Evolutionary conservation across 92 coral and sea anemone genomes (phyloP), one percentile per base, ranked within the genome.

Genomic region (Scolanthus callimorphus): DNA sequence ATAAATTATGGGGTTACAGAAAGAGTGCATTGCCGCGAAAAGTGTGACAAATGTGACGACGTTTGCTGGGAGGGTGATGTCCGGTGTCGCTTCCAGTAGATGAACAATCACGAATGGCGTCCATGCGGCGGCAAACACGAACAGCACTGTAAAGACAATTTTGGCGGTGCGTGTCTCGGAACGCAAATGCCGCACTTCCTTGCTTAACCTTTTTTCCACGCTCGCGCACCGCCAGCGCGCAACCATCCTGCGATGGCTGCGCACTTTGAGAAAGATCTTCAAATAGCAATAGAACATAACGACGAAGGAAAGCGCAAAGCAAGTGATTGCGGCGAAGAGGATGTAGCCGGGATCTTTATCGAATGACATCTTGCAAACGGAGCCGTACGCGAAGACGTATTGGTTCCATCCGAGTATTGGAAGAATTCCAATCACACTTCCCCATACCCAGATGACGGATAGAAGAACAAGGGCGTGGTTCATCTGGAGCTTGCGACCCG

Each of bases 381-480:
- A 77, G 70, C 80, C 88, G 59, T 80, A 76, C 27, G 71, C 19
- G 49, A 51, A 76, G 13, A 59, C 44, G 59, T 88, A 92, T 74
- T 74, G 51, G 56, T 83, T 90, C 91, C 96, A 89, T 9, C 96
- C 91, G 20, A 85, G 74, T 17, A 92, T 79, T 49, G 98, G 98
- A 1, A 90, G 78, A 27, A 89, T 43, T 9, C 90, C 94, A 58
- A 84, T 70, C 20, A 66, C 29, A 11, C 70, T 45, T 29, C 97
- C 84, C 83, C 79, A 68, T 25, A 77, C 27, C 98, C 98, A 92
- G 51, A 78, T 70, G n/a, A 49, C 82, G 29, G 74, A 63, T 57
- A 92, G 78, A 22, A 92, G 73, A 26, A 45, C 63, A 60, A 90
- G 72, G 63, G 94, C 94, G 29, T 92, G 90, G 25, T 68, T 76